Evolutionary conservation across 2,797 vertebrate species (phyloP).

Genomic region (Ficedula albicollis): DNA sequence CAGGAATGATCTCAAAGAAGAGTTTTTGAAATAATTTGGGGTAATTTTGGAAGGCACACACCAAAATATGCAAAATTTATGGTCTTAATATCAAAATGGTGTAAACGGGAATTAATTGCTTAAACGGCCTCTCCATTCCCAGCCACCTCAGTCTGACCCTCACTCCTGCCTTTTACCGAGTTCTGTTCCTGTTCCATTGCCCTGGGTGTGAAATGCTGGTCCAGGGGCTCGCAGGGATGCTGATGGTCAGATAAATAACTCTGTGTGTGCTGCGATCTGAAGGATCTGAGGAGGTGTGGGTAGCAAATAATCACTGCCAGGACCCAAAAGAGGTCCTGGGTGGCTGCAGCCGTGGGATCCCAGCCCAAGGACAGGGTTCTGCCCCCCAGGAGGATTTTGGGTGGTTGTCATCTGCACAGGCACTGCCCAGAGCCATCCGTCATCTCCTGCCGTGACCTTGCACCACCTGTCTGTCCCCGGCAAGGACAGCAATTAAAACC

Average conservation of each 20-base stretch:
- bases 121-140: background rate
- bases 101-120: background rate
- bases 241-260: background rate
- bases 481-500: slow-evolving; percentile 56
- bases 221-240: background rate
- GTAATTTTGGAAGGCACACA: background rate
- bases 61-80: background rate
- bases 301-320: background rate
- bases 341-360: background rate
- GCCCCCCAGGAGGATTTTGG: background rate
- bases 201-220: accelerated
- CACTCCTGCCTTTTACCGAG: background rate
- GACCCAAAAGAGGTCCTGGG: background rate
- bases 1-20: background rate
- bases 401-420: background rate
- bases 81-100: background rate
- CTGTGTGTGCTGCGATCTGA: accelerated
- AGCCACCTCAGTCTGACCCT: background rate
- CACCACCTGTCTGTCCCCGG: slow-evolving; percentile 6
- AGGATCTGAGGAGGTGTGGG: background rate
- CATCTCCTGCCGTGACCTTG: slow-evolving; percentile 29
- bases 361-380: background rate
- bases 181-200: background rate
- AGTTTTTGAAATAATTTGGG: background rate
- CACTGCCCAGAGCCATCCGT: slow-evolving; percentile 14